Evolutionary conservation across 92 coral and sea anemone genomes (phyloP).

Genomic region (Montipora capitata): DNA sequence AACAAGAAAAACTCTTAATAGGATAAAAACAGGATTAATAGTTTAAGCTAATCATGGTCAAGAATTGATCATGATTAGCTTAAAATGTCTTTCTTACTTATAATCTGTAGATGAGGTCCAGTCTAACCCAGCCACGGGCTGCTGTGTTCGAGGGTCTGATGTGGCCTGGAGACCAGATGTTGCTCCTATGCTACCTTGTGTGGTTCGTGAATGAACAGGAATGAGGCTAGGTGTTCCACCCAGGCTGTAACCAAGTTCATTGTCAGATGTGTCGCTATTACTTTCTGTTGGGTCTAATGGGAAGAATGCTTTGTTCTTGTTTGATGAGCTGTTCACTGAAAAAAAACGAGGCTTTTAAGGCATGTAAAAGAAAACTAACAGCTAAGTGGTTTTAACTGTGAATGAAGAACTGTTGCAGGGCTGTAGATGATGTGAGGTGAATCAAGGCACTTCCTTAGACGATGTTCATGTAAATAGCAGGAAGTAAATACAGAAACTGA

Average conservation of each 20-base stretch:
- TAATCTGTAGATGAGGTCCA: slow-evolving; percentile 53
- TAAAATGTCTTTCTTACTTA: slow-evolving; percentile 17
- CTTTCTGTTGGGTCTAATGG: slow-evolving; percentile 67
- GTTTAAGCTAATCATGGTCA: no score
- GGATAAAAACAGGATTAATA: no score
- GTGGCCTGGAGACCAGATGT: slow-evolving; percentile 88
- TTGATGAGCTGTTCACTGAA: slow-evolving; percentile 43
- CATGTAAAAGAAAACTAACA: not conserved
- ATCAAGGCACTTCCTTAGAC: not conserved
- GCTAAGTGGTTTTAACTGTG: no score
- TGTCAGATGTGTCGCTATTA: slow-evolving; percentile 84
- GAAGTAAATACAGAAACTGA: no score
- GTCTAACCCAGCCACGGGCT: slow-evolving; percentile 86
- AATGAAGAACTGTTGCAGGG: no score
- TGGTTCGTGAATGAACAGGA: slow-evolving; percentile 61
- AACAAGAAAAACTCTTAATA: no score
- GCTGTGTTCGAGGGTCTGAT: slow-evolving; percentile 69
- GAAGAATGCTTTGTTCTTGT: slow-evolving; percentile 46
- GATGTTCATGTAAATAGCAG: not conserved
- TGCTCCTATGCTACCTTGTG: slow-evolving; percentile 74
- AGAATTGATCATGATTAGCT: not conserved
- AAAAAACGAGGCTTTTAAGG: not conserved
- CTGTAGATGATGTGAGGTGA: no score
- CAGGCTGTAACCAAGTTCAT: slow-evolving; percentile 82
- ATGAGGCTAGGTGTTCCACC: slow-evolving; percentile 84